Percentiles rank a stretch among this genome's conserved stretches.
Evolutionary conservation across 2,113 vertebrate species (phyloP).

Genomic region (Mus pahari): DNA sequence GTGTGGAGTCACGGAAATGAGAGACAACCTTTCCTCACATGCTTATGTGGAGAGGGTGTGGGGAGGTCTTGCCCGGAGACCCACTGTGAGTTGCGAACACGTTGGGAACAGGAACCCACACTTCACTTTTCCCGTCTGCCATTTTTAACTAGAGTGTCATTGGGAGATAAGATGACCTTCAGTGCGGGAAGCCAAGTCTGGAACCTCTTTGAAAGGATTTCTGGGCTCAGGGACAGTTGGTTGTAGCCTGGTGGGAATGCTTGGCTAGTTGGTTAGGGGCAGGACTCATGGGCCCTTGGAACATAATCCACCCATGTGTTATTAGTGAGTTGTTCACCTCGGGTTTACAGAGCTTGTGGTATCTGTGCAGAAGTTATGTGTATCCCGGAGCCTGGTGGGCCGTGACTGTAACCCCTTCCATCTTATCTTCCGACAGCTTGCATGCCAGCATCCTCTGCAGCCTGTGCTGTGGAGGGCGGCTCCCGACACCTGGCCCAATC

Average conservation of each 20-base stretch:
- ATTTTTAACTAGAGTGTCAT: slow-evolving; percentile 1
- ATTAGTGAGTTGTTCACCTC: not conserved
- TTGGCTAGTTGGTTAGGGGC: not conserved
- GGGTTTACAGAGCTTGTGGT: not conserved
- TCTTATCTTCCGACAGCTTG: not conserved
- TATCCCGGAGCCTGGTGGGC: not conserved
- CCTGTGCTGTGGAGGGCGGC: not conserved
- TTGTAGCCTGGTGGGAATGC: not conserved
- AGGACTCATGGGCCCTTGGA: not conserved
- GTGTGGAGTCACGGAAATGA: slow-evolving; percentile 18
- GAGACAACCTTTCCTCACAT: not conserved
- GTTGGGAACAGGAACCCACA: not conserved
- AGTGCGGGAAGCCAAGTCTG: not conserved
- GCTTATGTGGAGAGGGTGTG: not conserved
- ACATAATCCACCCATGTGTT: not conserved
- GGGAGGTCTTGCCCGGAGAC: not conserved
- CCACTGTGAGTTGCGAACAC: not conserved
- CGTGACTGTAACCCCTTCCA: not conserved
- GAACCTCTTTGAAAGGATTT: not conserved
- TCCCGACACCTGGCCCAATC: not conserved
- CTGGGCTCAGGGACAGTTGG: not conserved
- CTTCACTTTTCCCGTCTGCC: not conserved
- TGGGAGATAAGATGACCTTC: slow-evolving; percentile 68
- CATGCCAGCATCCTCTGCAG: not conserved
- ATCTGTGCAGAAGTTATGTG: not conserved